Conservation (phyloP, 2,888 invertebrate genomes). For the Emesis russula region DNA sequence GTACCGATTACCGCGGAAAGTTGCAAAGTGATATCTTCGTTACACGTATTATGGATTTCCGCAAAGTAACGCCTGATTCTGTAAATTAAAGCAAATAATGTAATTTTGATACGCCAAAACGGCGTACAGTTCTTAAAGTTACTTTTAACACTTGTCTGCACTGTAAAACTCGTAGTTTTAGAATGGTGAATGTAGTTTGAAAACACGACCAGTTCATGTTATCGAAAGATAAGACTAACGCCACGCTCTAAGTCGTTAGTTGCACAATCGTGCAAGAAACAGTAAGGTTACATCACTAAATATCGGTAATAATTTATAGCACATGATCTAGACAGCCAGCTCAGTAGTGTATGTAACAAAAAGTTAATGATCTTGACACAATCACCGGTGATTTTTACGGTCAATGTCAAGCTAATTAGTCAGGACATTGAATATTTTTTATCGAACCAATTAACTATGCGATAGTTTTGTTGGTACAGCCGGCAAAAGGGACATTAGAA, state of each 20-base stretch:
- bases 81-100: too few species aligned
- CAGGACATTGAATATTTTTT: conserved; percentile 45
- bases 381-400: conserved; percentile 41
- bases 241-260: not conserved
- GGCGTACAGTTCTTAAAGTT: too few species aligned
- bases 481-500: too few species aligned
- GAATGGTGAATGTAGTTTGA: not conserved
- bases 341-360: conserved; percentile 38
- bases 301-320: conserved; percentile 3
- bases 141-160: not conserved
- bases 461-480: too few species aligned
- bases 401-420: conserved; percentile 67
- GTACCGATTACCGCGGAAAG: too few species aligned
- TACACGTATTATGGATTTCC: too few species aligned
- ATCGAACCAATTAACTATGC: not conserved
- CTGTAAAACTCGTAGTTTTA: not conserved
- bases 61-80: too few species aligned
- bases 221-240: not conserved
- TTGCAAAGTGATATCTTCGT: too few species aligned
- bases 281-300: not conserved
- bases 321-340: conserved; percentile 24
- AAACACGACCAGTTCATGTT: not conserved
- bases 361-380: conserved; percentile 70
- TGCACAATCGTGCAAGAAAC: conserved; percentile 11
- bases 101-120: too few species aligned